Evolutionary conservation across 2,888 invertebrate genomes (phyloP).

Genomic region (Malthinus seriepunctatus): DNA sequence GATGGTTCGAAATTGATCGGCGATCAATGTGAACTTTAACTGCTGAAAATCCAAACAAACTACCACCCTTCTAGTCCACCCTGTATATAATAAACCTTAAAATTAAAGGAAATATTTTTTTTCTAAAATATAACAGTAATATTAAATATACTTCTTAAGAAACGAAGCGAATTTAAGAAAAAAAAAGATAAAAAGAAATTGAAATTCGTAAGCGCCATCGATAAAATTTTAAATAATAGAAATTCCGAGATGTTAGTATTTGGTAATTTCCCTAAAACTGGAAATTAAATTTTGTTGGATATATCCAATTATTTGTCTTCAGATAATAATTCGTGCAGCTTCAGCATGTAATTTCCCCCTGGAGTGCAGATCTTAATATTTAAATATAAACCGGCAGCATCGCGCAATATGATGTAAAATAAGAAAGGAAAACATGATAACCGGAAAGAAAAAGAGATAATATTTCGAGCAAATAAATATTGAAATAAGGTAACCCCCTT

Average conservation of each 20-base stretch:
- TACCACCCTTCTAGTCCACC: no score
- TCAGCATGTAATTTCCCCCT: constrained; percentile 39
- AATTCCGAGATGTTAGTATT: constrained; percentile 2
- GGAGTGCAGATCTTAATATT: constrained; percentile 40
- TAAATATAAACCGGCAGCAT: constrained; percentile 38
- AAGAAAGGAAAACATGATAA: constrained; percentile 30
- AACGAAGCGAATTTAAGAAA: no score
- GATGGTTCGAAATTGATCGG: no score
- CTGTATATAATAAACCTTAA: no score
- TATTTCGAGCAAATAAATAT: constrained; percentile 38
- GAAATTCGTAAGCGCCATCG: no score
- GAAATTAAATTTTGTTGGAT: constrained; percentile 24
- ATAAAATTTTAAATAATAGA: background rate
- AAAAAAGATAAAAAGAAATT: no score
- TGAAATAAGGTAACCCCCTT: constrained; percentile 36
- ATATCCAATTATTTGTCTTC: constrained; percentile 30
- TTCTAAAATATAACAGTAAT: no score
- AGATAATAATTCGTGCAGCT: constrained; percentile 32
- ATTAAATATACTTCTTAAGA: no score
- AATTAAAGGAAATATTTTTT: no score
- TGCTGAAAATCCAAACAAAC: no score
- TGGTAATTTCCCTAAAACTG: constrained; percentile 13
- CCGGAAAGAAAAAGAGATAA: constrained; percentile 31
- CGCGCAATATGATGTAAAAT: constrained; percentile 37
- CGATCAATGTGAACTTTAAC: no score